phyloP scores from a whole-genome alignment of 2,797 vertebrate species.

The Gallirallus australis region DNA sequence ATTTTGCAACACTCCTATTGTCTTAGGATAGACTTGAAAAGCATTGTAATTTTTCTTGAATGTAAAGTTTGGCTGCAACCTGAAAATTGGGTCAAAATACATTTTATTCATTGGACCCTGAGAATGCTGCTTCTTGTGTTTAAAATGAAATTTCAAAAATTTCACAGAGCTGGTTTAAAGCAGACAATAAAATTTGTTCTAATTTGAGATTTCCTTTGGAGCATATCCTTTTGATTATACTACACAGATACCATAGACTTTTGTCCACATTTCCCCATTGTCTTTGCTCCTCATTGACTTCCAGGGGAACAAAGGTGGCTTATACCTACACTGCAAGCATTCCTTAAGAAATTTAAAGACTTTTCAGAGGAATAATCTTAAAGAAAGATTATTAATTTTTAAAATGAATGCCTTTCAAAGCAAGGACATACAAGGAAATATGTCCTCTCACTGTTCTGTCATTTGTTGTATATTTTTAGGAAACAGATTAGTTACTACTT shows the following conservation, averaged over 20 bases:
- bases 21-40: not conserved
- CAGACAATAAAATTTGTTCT: not conserved
- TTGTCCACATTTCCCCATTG: not conserved
- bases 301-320: not conserved
- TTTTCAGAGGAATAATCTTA: not conserved
- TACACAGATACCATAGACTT: not conserved
- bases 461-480: not conserved
- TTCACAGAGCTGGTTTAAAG: not conserved
- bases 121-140: not conserved
- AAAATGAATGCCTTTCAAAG: not conserved
- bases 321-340: not conserved
- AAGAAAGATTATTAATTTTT: not conserved
- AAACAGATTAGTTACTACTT: not conserved
- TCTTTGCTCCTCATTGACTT: not conserved
- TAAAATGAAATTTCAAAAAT: not conserved
- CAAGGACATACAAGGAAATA: not conserved
- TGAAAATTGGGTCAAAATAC: not conserved
- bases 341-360: not conserved
- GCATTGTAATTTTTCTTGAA: not conserved
- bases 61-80: not conserved
- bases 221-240: fast-evolving
- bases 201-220: not conserved
- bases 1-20: not conserved
- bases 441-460: not conserved
- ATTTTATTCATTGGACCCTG: not conserved